Evolutionary conservation across 2,888 invertebrate genomes (phyloP), one percentile per base, ranked within the genome.

Genomic region (Baronia brevicornis): DNA sequence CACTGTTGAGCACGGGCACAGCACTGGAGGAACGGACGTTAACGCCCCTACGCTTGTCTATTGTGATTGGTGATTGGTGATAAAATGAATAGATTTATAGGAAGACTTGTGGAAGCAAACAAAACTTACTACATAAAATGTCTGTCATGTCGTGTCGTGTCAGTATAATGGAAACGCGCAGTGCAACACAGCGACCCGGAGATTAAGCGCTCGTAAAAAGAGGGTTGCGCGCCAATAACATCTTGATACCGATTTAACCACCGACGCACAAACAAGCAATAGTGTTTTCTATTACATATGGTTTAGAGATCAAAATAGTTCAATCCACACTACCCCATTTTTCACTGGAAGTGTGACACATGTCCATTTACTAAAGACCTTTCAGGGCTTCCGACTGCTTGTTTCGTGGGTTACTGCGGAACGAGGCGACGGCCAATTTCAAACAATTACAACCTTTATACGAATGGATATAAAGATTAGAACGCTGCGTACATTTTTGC

Each of bases 151-250:
- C 12, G 31, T 10, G 15, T 27, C 31, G 35, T 28, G 10, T 11
- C 12, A 14, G 10, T 26, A 19, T 38, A 46, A 31, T 49, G 74
- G 44, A 59, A 53, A 58, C 62, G 23, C 26, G 25, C 40, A 25
- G 7, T 28, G 43, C 48, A 46, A 48, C 45, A 47, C 57, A 45
- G 52, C 63, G 61, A 66, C 67, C 64, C 61, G 60, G 54, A 77
- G 78, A 78, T 79, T 78, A 79, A 77, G 73, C 73, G 70, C 71
- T 77, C 77, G 73, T 79, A 75, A 79, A 77, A 74, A 58, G 64
- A 58, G 73, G 67, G 69, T 65, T 67, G 66, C 62, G 54, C 54
- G 60, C 68, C 66, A 66, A 68, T 78, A 75, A 77, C 71, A 71
- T 78, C 77, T 78, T 74, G 72, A 78, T 77, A 68, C 65, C 54